phyloP scores from a whole-genome alignment of 2,113 vertebrate genomes.

The Hassar affinis region DNA sequence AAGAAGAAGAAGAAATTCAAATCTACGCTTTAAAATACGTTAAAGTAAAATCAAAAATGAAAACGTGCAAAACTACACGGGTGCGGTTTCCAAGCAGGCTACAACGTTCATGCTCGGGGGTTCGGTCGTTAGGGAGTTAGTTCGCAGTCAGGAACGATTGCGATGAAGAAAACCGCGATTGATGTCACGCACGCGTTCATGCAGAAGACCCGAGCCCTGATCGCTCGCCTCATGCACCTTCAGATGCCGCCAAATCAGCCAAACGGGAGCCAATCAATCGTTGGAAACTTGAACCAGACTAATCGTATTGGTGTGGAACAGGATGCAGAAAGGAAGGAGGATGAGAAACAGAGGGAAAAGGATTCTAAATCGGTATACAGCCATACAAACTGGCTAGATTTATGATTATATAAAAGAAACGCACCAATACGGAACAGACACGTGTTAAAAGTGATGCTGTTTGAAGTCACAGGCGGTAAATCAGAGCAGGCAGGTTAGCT shows the following conservation, averaged over 20 bases:
- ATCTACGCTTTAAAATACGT: background rate
- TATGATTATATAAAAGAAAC: too few relatives aligned
- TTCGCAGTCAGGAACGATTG: background rate
- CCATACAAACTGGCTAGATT: background rate
- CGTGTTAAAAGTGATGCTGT: conserved; percentile 42
- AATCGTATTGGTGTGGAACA: conserved; percentile 62
- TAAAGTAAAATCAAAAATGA: background rate
- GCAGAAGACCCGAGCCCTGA: conserved; percentile 42
- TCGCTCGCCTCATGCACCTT: conserved; percentile 74
- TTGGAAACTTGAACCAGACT: conserved; percentile 84
- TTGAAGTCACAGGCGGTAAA: conserved; percentile 34
- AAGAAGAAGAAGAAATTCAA: background rate
- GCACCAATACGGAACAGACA: too few relatives aligned
- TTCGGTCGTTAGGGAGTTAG: conserved; percentile 32
- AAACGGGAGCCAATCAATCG: conserved; percentile 83
- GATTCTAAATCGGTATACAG: background rate
- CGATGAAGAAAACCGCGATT: background rate
- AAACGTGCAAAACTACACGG: background rate
- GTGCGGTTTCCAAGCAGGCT: conserved; percentile 18
- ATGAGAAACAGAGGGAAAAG: conserved; percentile 33
- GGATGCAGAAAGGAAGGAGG: conserved; percentile 34
- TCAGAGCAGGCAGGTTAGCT: conserved; percentile 23
- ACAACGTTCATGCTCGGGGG: background rate
- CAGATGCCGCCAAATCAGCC: conserved; percentile 79
- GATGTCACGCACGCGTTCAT: conserved; percentile 7